A percentile compares a stretch with the other conserved stretches of the same genome.
phyloP scores from a whole-genome alignment of 2,113 vertebrate genomes.

The Bufo bufo region DNA sequence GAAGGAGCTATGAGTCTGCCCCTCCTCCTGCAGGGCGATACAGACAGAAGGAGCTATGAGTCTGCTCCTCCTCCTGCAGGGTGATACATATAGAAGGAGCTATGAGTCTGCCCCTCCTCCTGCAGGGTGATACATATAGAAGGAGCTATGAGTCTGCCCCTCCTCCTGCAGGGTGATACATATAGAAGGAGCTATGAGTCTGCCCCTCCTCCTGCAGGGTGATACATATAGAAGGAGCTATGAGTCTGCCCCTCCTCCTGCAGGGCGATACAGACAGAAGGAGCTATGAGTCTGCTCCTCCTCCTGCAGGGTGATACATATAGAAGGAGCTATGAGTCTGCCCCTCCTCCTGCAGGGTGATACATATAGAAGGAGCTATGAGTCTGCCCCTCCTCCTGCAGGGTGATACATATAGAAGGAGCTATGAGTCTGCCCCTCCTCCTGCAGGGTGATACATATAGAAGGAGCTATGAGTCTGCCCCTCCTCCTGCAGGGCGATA shows the following conservation, averaged over 20 bases:
- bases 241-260: not conserved
- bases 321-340: not conserved
- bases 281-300: not conserved
- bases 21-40: not conserved
- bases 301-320: not conserved
- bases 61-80: not conserved
- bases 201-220: not conserved
- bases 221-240: not conserved
- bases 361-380: not conserved
- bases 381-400: not conserved
- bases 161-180: not conserved
- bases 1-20: not conserved
- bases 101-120: not conserved
- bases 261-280: not conserved
- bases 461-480: not conserved
- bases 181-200: not conserved
- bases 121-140: not conserved
- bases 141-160: not conserved
- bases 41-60: not conserved
- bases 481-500: not conserved
- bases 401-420: not conserved
- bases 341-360: not conserved
- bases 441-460: not conserved
- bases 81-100: not conserved
- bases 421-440: not conserved